A percentile compares a stretch with the other conserved stretches of the same genome.
Evolutionary conservation across 37 sponge, comb jelly and placozoan species (phyloP).

Genomic region (Hexactinellida sp.): DNA sequence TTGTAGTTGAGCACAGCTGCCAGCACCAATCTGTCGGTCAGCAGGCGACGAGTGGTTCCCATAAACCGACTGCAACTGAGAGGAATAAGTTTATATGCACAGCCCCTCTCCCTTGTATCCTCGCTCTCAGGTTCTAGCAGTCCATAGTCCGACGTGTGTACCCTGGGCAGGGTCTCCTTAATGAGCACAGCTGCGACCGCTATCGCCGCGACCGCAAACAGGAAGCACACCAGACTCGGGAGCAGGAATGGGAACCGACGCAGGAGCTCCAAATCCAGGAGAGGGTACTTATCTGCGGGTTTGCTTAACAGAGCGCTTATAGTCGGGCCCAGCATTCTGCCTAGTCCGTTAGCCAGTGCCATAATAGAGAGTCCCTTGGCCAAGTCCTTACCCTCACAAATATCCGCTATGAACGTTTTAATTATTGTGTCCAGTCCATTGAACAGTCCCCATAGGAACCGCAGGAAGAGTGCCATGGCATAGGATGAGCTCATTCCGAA

Average conservation of each 20-base stretch:
- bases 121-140: background rate
- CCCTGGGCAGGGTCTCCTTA: background rate
- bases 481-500: background rate
- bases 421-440: background rate
- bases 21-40: background rate
- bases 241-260: background rate
- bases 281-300: background rate
- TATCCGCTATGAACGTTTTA: background rate
- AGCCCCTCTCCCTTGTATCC: background rate
- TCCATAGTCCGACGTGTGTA: background rate
- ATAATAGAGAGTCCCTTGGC: background rate
- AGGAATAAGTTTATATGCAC: background rate
- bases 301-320: background rate
- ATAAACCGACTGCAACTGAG: background rate
- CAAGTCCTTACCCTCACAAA: background rate
- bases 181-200: background rate
- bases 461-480: background rate
- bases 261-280: background rate
- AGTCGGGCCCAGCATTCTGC: background rate
- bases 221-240: background rate
- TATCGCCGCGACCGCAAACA: background rate
- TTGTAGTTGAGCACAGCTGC: background rate
- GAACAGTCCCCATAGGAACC: background rate
- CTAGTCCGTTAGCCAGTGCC: background rate
- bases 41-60: background rate